These are phyloP conservation scores for Archivesica marissinica DNA, from an alignment of 1,140 invertebrate species.

Conservation along the genomic window DNA sequence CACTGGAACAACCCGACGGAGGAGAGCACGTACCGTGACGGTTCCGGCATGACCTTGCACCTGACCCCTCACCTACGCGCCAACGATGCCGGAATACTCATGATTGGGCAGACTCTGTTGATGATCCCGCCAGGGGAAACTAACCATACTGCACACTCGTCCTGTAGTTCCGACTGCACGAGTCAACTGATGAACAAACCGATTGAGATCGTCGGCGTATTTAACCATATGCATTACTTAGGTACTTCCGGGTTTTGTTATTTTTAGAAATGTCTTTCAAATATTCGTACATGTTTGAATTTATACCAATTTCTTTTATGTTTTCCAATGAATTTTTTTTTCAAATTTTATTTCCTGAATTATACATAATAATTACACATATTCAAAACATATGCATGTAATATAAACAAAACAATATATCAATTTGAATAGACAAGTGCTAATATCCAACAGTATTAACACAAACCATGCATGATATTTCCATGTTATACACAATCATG, in stretches of 20 bases:
- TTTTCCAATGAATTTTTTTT: too few relatives aligned
- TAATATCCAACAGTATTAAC: too few relatives aligned
- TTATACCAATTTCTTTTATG: too few relatives aligned
- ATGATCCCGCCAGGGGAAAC: conserved; percentile 59
- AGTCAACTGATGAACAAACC: neutral
- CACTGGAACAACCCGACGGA: conserved; percentile 70
- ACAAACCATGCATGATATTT: too few relatives aligned
- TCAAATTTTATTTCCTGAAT: too few relatives aligned
- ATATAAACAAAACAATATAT: too few relatives aligned
- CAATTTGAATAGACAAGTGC: too few relatives aligned
- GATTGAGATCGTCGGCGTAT: neutral
- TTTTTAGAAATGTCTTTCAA: neutral
- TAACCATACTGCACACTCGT: neutral
- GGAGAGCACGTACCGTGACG: conserved; percentile 43
- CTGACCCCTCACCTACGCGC: conserved; percentile 64
- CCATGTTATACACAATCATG: too few relatives aligned
- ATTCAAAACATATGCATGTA: neutral
- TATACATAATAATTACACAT: neutral
- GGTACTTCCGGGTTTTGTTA: neutral
- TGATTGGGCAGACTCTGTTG: conserved; percentile 60
- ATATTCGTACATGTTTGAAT: too few relatives aligned
- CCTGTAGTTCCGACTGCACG: conserved; percentile 13
- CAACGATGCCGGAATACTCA: conserved; percentile 59
- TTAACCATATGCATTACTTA: conserved; percentile 50
- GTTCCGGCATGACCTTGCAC: conserved; percentile 64